Percentiles rank a stretch among this genome's conserved stretches.
These are phyloP conservation scores for Anadara kagoshimensis DNA, from an alignment of 1,140 invertebrate species.

Conservation along the genomic window DNA sequence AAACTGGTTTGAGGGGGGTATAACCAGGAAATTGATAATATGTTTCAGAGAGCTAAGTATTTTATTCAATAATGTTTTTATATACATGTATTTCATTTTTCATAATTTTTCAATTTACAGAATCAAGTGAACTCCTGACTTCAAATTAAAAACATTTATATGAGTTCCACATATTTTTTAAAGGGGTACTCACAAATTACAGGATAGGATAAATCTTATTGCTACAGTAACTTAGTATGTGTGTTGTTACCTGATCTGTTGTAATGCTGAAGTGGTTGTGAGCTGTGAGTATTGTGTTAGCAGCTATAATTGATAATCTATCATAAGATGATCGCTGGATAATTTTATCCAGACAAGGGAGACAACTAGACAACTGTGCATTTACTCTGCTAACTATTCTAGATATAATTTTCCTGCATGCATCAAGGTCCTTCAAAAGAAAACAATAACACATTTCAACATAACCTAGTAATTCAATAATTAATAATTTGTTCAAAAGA, in stretches of 20 bases:
- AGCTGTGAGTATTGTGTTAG: constrained; percentile 51
- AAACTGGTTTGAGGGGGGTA: too few relatives aligned
- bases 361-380: constrained; percentile 37
- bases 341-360: constrained; percentile 47
- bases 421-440: constrained; percentile 50
- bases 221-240: neutral
- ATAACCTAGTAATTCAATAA: neutral
- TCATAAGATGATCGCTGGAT: constrained; percentile 54
- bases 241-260: constrained; percentile 43
- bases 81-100: too few relatives aligned
- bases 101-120: too few relatives aligned
- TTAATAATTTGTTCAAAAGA: too few relatives aligned
- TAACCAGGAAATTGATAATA: too few relatives aligned
- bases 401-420: constrained; percentile 46
- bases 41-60: too few relatives aligned
- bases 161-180: too few relatives aligned
- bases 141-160: too few relatives aligned
- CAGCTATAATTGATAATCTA: constrained; percentile 56
- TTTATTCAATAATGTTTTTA: too few relatives aligned
- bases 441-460: neutral
- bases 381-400: constrained; percentile 46
- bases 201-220: neutral
- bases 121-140: too few relatives aligned
- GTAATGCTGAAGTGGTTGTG: constrained; percentile 49
- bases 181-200: too few relatives aligned